Evolutionary conservation across 1,140 invertebrate genomes (phyloP), one percentile per base, ranked within the genome.

Genomic region (Camponotus pennsylvanicus): DNA sequence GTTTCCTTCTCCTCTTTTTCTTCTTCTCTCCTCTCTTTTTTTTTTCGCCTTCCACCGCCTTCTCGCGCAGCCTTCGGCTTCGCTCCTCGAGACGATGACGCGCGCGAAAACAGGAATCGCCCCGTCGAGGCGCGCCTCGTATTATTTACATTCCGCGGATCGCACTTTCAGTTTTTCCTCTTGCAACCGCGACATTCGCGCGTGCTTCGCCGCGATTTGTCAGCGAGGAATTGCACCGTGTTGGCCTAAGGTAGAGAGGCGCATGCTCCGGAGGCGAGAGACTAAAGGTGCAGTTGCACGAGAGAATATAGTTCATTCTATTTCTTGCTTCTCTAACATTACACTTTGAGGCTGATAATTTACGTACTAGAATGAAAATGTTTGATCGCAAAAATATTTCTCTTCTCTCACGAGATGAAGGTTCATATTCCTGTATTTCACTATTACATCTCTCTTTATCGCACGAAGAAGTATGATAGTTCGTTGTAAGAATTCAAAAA

Each of bases 161-260:
- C 8, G 69, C 55, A 75, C 69, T 83, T 83, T 83, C 79, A 83
- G 69, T 83, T 83, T 83, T 83, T 83, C 40, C 69, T 83, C 55
- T 82, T 73, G 55, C 79, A 57, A 83, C 32, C 42, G 55, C 79
- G 66, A 80, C 15, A 34, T 61, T 80, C 64, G 40, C 77, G 67
- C 69, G 67, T 82, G 79, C 79, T 18, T 82, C 67, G 21, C 52
- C 55, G 69, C 55, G 69, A 83, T 63, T 75, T 83, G 79, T 75
- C 79, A 75, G 55, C 69, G 40, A 34, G 7, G 69, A 63, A 42
- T 73, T 45, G 79, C 78, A 45, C 37, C 40, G 52, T 61, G 79
- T 73, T 73, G 52, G 59, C 52, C 71, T 69, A 34, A 59, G 37
- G 18, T 61, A 18, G 13, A 45, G 49, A 45, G 18, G n/a, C 27